These are phyloP conservation scores for Perizoma affinitatum DNA, from an alignment of 2,888 invertebrate genomes.

Conservation along the genomic window DNA sequence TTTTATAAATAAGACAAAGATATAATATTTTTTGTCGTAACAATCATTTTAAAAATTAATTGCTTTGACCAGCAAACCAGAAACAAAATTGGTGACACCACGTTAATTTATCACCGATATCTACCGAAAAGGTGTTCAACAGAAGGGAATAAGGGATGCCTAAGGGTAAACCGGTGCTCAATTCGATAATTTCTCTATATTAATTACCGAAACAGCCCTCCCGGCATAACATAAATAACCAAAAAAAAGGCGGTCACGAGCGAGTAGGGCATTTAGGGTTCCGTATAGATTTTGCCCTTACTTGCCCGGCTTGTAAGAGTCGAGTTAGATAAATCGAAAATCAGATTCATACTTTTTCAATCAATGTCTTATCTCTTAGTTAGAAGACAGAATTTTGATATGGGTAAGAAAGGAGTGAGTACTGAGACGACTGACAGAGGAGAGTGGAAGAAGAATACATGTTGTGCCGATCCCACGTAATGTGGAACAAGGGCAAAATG, in stretches of 20 bases:
- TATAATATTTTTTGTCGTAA: too few species aligned
- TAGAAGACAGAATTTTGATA: too few species aligned
- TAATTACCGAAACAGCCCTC: conserved; percentile 69
- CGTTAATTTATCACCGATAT: conserved; percentile 52
- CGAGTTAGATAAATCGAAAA: too few species aligned
- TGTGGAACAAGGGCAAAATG: too few species aligned
- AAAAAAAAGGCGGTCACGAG: conserved; percentile 46
- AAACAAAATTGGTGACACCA: conserved; percentile 52
- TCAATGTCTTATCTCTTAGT: too few species aligned
- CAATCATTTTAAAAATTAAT: conserved; percentile 16
- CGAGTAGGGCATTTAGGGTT: not conserved
- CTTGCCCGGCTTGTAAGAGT: too few species aligned
- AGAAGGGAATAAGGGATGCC: conserved; percentile 51
- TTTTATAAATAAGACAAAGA: too few species aligned
- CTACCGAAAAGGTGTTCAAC: conserved; percentile 64
- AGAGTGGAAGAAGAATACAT: too few species aligned
- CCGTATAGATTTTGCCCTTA: not conserved
- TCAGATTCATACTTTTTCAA: too few species aligned
- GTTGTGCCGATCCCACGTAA: too few species aligned
- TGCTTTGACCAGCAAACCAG: conserved; percentile 13
- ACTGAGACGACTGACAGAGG: too few species aligned
- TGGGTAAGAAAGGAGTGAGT: too few species aligned
- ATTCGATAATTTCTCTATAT: conserved; percentile 72
- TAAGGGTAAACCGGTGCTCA: conserved; percentile 65
- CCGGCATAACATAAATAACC: conserved; percentile 63